Percentiles rank a stretch among this genome's conserved stretches.
These are phyloP conservation scores for Chaetops frenatus DNA, from an alignment of 2,113 vertebrate species.

Conservation along the genomic window DNA sequence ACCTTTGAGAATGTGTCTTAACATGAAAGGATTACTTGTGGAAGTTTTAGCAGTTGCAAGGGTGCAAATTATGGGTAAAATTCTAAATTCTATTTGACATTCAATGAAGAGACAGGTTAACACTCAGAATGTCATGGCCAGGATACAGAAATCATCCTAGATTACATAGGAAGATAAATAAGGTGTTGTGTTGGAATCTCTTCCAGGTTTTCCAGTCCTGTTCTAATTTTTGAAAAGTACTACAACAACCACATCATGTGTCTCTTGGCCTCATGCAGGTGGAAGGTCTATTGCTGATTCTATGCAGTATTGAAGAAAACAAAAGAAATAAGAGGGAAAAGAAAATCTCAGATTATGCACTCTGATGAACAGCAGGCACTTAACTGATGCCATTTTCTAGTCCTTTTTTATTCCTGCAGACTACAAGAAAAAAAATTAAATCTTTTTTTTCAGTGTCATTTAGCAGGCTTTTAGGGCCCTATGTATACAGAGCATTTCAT, in stretches of 20 bases:
- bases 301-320: neutral
- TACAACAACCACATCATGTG: neutral
- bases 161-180: neutral
- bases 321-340: neutral
- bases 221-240: neutral
- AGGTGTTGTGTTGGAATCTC: neutral
- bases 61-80: neutral
- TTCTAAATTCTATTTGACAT: neutral
- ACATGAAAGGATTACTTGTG: accelerated
- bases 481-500: neutral
- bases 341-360: neutral
- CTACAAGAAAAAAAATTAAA: neutral
- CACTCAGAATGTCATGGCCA: neutral
- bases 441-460: neutral
- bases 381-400: neutral
- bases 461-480: neutral
- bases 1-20: neutral
- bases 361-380: neutral
- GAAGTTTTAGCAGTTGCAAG: neutral
- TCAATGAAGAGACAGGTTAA: neutral
- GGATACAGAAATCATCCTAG: neutral
- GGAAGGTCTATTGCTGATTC: neutral
- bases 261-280: neutral
- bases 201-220: neutral
- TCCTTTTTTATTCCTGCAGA: neutral